Base-by-base conservation (phyloP, 2,113 vertebrate species). In the Typhlomys cinereus region DNA sequence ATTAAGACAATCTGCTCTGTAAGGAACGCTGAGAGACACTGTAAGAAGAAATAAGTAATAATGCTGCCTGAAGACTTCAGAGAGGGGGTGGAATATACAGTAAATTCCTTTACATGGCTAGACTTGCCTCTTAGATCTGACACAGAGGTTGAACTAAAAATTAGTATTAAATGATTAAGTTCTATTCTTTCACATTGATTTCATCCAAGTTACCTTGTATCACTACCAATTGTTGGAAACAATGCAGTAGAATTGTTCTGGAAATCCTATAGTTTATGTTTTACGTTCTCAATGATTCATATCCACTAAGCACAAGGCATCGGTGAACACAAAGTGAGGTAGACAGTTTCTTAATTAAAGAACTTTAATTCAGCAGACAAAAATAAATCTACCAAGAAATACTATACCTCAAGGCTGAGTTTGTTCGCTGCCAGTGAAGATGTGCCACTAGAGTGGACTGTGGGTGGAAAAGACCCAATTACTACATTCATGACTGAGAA, bases 351-450 rank as follows among this genome's bases (percentile, higher is more conserved):
- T 90, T 66, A 48, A 18, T 76, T 25, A 62, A 73, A 18, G 44
- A 90, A 73, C 25, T 94, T 90, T 59, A 93, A 29, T 85, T 81
- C 74, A 66, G 66, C 80, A 87, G 88, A 73, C 39, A 31, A 70
- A 84, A 86, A 39, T 62, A 89, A 70, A 69, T 67, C 20, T 88
- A 71, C 25, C 25, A 31, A 67, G 57, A 91, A 93, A 81, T 70
- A 59, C 36, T 73, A 21, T 11, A 36, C 41, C 36, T 44, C 10
- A 54, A 76, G 9, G 5, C 75, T 85, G 39, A 88, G 71, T 73
- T 12, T 81, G n/a, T 50, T 85, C 70, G 50, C 20, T 67, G 44
- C 23, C 44, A 81, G 81, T 31, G 39, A 7, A 88, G 21, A 92
- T 29, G 46, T 29, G n/a, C 2, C 7, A 70, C 10, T 5, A n/a